Evolutionary conservation across 2,888 invertebrate genomes (phyloP), one percentile per base, ranked within the genome.

Genomic region (Agonopterix heracliana): DNA sequence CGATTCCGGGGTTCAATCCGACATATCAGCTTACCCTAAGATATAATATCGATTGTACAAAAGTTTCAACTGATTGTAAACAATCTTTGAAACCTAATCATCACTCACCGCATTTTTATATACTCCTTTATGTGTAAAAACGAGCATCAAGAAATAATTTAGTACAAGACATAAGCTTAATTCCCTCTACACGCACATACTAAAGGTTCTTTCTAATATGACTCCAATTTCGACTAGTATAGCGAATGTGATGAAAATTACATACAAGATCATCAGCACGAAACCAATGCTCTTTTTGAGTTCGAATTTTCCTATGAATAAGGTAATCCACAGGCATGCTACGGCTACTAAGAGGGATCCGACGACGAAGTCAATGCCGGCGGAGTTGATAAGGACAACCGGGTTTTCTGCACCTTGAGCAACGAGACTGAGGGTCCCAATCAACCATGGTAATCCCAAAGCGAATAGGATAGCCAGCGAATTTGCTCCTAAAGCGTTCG

Each of bases 401-500:
- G 89, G 74, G 3, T 68, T 52, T 26, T 89, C 83, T 0, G 78
- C 84, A 3, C 89, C 89, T 51, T 86, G 80, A 0, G 68, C 79
- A 3, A 90, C 74, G 44, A 89, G 71, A 44, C 91, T 80, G 56
- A 93, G 72, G 3, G 93, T 92, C 71, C 92, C 94, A 59, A 96
- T 92, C 49, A 95, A 91, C 96, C 96, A 97, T 0, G 96, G 96
- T 17, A 96, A 72, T 1, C 96, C 96, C 42, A 96, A 81, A 2
- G 96, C 96, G 46, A 96, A 89, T 1, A 96, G 80, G 49, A 96
- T 95, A 51, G 96, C 95, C 68, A 96, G 83, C 0, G 95, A 95
- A 68, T 96, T 96, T 0, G 95, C 95, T 1, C 96, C 96, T 9
- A 96, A 77, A 0, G 96, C 94, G 66, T 96, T 96, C 7, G 96